phyloP scores from a whole-genome alignment of 2,888 invertebrate genomes.

The Serripes groenlandicus region DNA sequence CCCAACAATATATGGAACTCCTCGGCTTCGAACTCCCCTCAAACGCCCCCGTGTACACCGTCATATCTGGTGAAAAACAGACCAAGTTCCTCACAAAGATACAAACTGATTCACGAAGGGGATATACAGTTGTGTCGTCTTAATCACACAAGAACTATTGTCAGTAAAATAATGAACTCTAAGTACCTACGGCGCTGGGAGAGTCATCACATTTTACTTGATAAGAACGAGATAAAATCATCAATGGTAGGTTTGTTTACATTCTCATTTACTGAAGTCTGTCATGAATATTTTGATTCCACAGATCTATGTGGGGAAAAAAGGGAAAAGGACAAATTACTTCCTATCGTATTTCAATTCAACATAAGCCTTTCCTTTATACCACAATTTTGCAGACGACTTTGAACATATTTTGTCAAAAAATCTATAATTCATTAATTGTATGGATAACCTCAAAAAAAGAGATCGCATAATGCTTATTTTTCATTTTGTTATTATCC shows the following conservation, averaged over 20 bases:
- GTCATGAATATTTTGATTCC: too few relatives aligned
- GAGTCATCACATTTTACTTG: constrained; percentile 91
- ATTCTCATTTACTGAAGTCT: too few relatives aligned
- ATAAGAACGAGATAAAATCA: constrained; percentile 90
- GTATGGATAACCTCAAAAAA: too few relatives aligned
- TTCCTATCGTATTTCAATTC: too few relatives aligned
- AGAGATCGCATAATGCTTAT: too few relatives aligned
- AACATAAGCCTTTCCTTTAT: too few relatives aligned
- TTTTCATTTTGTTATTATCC: too few relatives aligned
- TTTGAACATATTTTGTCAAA: too few relatives aligned
- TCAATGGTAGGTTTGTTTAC: constrained; percentile 92
- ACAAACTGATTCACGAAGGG: constrained; percentile 91
- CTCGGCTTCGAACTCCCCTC: constrained; percentile 34
- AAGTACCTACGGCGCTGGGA: constrained; percentile 93
- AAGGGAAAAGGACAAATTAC: too few relatives aligned
- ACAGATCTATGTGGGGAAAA: too few relatives aligned
- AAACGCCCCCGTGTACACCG: constrained; percentile 44
- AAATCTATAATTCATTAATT: too few relatives aligned
- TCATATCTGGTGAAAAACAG: constrained; percentile 48
- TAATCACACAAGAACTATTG: constrained; percentile 92
- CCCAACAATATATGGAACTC: constrained; percentile 46
- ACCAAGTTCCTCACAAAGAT: constrained; percentile 83
- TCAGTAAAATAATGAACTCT: constrained; percentile 92
- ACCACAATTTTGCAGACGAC: too few relatives aligned
- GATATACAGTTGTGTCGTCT: constrained; percentile 92